Conservation (phyloP, 2,888 invertebrate species). For the Drosophila kokeensis region DNA sequence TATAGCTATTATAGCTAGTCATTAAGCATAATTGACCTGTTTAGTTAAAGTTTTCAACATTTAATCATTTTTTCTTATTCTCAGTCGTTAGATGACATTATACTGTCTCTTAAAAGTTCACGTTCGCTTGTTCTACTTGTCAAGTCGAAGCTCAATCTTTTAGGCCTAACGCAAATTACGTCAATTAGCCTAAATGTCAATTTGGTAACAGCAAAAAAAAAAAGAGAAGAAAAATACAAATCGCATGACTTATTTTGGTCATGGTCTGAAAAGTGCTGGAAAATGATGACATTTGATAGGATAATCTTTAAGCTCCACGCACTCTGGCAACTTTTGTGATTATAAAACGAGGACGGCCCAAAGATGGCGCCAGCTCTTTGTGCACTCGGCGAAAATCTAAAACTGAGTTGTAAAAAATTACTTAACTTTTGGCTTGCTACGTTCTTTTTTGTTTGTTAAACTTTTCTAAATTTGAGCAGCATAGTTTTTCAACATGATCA, state of each 20-base stretch:
- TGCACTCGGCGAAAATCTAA: neutral
- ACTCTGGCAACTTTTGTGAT: slow-evolving; percentile 9
- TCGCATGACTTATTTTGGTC: slow-evolving; percentile 52
- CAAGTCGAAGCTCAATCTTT: slow-evolving; percentile 4
- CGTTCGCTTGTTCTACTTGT: slow-evolving; percentile 30
- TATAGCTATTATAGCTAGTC: neutral
- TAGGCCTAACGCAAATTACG: slow-evolving; percentile 32
- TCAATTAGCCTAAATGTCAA: slow-evolving; percentile 56
- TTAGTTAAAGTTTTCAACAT: neutral
- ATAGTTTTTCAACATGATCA: neutral
- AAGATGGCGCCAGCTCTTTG: slow-evolving; percentile 35
- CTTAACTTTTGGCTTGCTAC: neutral
- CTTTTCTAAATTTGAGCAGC: neutral
- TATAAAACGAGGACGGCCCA: slow-evolving; percentile 11
- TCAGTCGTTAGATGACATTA: slow-evolving; percentile 22
- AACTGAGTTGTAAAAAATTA: neutral
- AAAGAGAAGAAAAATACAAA: neutral
- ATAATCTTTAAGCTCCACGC: slow-evolving; percentile 52
- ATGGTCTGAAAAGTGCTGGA: slow-evolving; percentile 56
- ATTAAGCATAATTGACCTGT: slow-evolving; percentile 20
- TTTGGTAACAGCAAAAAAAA: slow-evolving; percentile 20
- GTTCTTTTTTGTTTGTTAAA: neutral
- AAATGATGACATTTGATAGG: slow-evolving; percentile 70
- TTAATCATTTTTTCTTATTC: slow-evolving; percentile 1
- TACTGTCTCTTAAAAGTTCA: slow-evolving; percentile 12